Evolutionary conservation across 53 echinoderm and acorn worm species (phyloP), one percentile per base, ranked within the genome.

Genomic region (Mesocentrotus franciscanus): DNA sequence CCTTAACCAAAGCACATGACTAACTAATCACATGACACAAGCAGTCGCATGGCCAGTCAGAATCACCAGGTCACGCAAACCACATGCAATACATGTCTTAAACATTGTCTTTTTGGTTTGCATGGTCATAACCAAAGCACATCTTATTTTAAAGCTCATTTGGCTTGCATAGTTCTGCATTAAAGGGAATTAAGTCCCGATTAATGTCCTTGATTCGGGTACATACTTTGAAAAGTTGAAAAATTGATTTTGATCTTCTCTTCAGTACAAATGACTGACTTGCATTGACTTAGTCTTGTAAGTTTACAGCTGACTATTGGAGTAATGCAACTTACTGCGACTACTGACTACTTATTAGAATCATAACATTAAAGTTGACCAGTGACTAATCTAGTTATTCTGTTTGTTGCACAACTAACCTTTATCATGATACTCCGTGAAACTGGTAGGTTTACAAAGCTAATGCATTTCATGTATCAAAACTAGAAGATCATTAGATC

Each of bases 391-490:
- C 22, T 18, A 71, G 39, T 81, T 18, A 81, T 13, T 81, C 5
- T 17, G 81, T 42, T 36, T 39, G 81, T 81, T 81, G 81, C 81
- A 81, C 81, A 36, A 81, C 81, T 81, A 81, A 81, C 81, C 81
- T 36, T 11, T 33, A 81, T 33, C 39, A 81, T 0, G 42, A 20
- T 74, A 74, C 32, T 49, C 17, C 10, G 16, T 64, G 64, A 64
- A 81, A 42, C 6, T 39, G 0, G 16, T 81, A 81, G 36, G 15
- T 81, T 22, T 39, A 42, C 22, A 81, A 1, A 72, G 42, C 42
- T 81, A 81, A 39, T 81, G 22, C 8, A 7, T 39, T 4, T 81
- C 20, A 17, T 81, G 15, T 35, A 81, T 39, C 32, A 71, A 71
- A 9, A 71, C n/a, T 8, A 32, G 30, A 32, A 33, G 14, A 16